These are phyloP conservation scores for Caenorhabditis briggsae DNA, from an alignment of 1,140 invertebrate genomes.

Conservation along the genomic window DNA sequence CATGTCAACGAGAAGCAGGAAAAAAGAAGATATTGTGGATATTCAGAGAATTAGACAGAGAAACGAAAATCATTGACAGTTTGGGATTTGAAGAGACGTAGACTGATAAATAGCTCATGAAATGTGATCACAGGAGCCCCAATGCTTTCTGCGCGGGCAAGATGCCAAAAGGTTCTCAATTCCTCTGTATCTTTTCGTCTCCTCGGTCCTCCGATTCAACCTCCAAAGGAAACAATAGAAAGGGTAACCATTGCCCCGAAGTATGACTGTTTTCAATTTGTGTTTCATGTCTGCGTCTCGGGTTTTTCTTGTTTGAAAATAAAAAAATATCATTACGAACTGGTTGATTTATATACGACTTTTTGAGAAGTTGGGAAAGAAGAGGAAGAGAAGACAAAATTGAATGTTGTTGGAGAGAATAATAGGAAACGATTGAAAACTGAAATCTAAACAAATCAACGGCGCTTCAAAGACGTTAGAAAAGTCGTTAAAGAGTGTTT, in stretches of 20 bases:
- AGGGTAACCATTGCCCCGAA: slow-evolving; percentile 1
- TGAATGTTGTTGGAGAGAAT: background rate
- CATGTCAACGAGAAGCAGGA: background rate
- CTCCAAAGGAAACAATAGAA: slow-evolving; percentile 7
- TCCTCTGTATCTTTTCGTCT: slow-evolving; percentile 24
- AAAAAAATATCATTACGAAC: slow-evolving; percentile 49
- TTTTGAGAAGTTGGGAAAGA: background rate
- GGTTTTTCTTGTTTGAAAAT: background rate
- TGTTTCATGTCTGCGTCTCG: slow-evolving; percentile 41
- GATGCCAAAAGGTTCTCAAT: background rate
- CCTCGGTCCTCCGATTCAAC: background rate
- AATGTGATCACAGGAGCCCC: background rate
- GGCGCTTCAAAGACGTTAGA: slow-evolving; percentile 26
- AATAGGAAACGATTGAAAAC: background rate
- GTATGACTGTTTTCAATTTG: slow-evolving; percentile 52
- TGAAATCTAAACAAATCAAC: background rate
- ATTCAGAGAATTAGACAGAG: slow-evolving; percentile 22
- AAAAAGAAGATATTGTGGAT: slow-evolving; percentile 1
- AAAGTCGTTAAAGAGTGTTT: slow-evolving; percentile 21
- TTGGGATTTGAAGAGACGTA: background rate
- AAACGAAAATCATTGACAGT: background rate
- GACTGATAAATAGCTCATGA: slow-evolving; percentile 29
- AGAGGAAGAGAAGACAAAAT: background rate
- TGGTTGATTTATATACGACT: slow-evolving; percentile 22
- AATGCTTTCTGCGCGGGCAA: background rate